Evolutionary conservation across 1,140 invertebrate genomes (phyloP).

Genomic region (Tribolium castaneum): DNA sequence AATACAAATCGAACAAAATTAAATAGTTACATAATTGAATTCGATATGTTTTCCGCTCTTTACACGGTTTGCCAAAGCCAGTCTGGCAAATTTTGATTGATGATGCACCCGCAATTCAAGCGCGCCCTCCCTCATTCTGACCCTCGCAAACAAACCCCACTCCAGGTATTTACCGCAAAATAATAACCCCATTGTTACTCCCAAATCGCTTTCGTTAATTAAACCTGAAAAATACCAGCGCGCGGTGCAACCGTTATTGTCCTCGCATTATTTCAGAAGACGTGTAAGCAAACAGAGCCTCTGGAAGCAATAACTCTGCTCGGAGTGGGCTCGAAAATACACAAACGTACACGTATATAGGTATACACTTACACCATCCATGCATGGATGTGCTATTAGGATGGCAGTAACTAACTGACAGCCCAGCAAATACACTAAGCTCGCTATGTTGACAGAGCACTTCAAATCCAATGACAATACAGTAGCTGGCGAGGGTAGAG

Average conservation of each 20-base stretch:
- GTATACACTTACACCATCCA: conserved; percentile 33
- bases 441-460: conserved; percentile 61
- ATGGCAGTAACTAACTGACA: conserved; percentile 48
- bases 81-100: neutral
- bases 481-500: conserved; percentile 57
- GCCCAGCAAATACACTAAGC: conserved; percentile 60
- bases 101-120: neutral
- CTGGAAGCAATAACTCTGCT: conserved; percentile 5
- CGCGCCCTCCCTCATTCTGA: neutral
- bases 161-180: conserved; percentile 3
- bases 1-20: too few relatives aligned
- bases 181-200: neutral
- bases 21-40: too few relatives aligned
- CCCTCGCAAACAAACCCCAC: neutral
- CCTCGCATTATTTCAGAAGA: neutral
- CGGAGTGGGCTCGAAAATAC: conserved; percentile 19
- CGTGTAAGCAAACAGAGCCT: conserved; percentile 19
- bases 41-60: too few relatives aligned
- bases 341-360: conserved; percentile 11
- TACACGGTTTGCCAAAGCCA: neutral
- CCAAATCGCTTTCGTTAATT: neutral
- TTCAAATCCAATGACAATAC: conserved; percentile 65
- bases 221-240: neutral
- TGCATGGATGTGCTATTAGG: conserved; percentile 46
- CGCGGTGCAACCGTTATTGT: neutral